Evolutionary conservation across 37 sponge, comb jelly and placozoan species (phyloP).

Genomic region (Spongilla lacustris): DNA sequence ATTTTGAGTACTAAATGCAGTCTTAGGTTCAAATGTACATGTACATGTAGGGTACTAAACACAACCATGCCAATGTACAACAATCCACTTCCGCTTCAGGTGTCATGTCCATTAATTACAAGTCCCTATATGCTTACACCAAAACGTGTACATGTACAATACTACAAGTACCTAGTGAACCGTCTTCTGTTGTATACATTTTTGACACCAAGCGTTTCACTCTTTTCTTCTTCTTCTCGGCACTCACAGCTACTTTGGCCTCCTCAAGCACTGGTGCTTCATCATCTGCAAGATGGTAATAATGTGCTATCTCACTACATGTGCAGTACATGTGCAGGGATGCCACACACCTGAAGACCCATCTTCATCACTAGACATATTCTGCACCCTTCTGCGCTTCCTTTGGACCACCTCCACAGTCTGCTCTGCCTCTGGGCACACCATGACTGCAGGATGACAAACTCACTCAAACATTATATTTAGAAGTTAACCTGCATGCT

Average conservation of each 20-base stretch:
- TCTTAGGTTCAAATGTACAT: no score
- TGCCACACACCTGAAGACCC: not conserved
- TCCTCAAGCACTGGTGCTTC: not conserved
- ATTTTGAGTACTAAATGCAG: no score
- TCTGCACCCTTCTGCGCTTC: conserved; percentile 51
- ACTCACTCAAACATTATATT: not conserved
- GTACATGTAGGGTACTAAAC: no score
- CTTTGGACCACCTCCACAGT: not conserved
- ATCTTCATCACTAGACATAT: conserved; percentile 61
- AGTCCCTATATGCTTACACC: conserved; percentile 77
- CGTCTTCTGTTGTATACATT: conserved; percentile 70
- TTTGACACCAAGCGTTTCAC: conserved; percentile 53
- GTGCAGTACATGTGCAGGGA: not conserved
- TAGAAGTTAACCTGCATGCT: no score
- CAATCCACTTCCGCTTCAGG: no score
- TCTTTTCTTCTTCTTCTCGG: conserved; percentile 54
- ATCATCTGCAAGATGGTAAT: not conserved
- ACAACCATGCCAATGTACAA: no score
- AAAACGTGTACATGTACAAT: no score
- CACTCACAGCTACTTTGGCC: not conserved
- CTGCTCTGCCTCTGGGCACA: not conserved
- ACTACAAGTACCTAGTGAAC: conserved; percentile 82
- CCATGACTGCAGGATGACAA: not conserved
- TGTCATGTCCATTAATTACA: no score
- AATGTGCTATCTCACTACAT: not conserved